Conservation (phyloP, 1,140 invertebrate species). For the Magallana angulata region DNA sequence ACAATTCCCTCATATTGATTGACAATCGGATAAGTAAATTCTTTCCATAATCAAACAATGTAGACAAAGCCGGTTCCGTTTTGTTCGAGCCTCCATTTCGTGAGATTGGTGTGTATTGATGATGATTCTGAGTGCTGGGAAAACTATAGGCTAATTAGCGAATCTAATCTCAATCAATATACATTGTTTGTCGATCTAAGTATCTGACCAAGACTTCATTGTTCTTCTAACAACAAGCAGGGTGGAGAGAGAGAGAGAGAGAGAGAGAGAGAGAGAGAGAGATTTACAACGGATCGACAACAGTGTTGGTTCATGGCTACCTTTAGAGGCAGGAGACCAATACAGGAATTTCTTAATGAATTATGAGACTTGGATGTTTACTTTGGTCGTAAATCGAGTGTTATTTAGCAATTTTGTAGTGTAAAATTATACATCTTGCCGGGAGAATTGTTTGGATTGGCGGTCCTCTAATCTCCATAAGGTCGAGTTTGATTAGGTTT, state of each 20-base stretch:
- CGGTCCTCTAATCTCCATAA: not conserved
- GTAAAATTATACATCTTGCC: slow-evolving; percentile 24
- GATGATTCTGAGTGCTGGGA: not conserved
- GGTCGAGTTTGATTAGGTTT: not conserved
- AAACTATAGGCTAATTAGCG: slow-evolving; percentile 10
- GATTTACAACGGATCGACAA: too few relatives aligned
- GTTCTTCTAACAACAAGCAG: too few relatives aligned
- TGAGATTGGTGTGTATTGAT: not conserved
- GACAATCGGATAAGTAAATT: not conserved
- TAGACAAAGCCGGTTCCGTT: not conserved
- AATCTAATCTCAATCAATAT: not conserved
- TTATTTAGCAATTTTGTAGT: not conserved
- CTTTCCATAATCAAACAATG: not conserved
- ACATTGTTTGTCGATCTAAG: too few relatives aligned
- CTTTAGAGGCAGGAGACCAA: too few relatives aligned
- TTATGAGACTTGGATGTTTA: not conserved
- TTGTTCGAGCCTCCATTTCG: not conserved
- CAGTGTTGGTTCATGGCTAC: too few relatives aligned
- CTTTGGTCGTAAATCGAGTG: not conserved
- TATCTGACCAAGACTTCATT: too few relatives aligned
- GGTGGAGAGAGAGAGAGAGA: too few relatives aligned
- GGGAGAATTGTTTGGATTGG: slow-evolving; percentile 1
- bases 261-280: too few relatives aligned
- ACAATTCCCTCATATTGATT: not conserved
- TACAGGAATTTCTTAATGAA: too few relatives aligned